Base-by-base conservation (phyloP, 2,888 invertebrate species). In the Polia nebulosa region DNA sequence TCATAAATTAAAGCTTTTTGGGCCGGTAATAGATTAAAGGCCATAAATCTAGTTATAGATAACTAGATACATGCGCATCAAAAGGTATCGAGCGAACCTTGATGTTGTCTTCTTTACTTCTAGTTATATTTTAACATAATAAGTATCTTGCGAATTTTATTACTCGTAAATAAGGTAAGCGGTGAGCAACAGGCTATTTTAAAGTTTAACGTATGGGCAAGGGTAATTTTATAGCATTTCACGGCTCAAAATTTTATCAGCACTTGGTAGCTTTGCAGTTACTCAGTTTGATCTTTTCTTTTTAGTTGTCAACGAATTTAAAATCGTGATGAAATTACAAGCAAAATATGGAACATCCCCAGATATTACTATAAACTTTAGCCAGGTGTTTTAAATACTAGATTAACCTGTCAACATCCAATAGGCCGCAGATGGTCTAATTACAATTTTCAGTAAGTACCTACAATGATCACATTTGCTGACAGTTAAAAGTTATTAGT, bases 91-190 rank as follows among this genome's bases (percentile, higher is more conserved):
- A 49, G 36, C 39, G 9, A 49, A 22, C 13, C 3, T 7, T 3
- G n/a, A 22, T 27, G 8, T 22, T 41, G 11, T 22, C 32, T 8
- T 32, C 13, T 20, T 8, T 32, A 11, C 13, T 20, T 41, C 29
- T 29, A 29, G 27, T 52, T 20, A 39, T 49, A 29, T 41, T 25
- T 27, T 20, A 57, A 63, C 36, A 58, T n/a, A 39, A 8, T 52
- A 27, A 29, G n/a, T 65, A 47, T 20, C 52, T 58, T 49, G 47
- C n/a, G 27, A 44, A 49, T 32, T 62, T 77, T 77, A 71, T 71
- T 15, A 36, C 58, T 78, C 64, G 27, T 78, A 63, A 74, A 78
- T 22, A 49, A 45, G 32, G 44, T 53, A 68, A 68, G 20, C 9
- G 57, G 45, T 78, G 36, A 34, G 44, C 34, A 44, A 32, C 41